Evolutionary conservation across 2,888 invertebrate genomes (phyloP).

Genomic region (Eilema caniola): DNA sequence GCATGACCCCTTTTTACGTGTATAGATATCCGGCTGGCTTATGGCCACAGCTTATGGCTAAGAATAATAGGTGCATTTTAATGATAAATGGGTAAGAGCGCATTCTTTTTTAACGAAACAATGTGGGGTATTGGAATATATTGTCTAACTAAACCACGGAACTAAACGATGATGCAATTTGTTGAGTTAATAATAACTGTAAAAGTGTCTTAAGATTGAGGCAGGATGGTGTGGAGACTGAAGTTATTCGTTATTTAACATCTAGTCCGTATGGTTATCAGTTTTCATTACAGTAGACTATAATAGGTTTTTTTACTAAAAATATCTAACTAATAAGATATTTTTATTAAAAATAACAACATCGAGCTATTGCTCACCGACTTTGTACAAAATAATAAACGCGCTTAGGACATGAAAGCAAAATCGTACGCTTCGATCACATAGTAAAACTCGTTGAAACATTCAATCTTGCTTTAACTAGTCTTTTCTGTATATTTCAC

Average conservation of each 20-base stretch:
- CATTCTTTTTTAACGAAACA: slow-evolving; percentile 45
- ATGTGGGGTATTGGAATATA: slow-evolving; percentile 17
- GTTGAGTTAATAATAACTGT: slow-evolving; percentile 20
- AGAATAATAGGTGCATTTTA: slow-evolving; percentile 69
- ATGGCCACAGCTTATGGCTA: slow-evolving; percentile 65
- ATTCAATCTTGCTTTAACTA: no score
- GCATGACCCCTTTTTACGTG: slow-evolving; percentile 77
- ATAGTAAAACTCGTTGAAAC: no score
- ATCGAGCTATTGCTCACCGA: not conserved
- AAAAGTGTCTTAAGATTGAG: not conserved
- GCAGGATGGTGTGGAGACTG: not conserved
- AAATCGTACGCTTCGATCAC: no score
- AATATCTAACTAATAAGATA: no score
- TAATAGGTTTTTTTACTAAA: no score
- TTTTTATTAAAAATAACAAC: no score
- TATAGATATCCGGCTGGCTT: slow-evolving; percentile 80
- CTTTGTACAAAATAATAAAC: not conserved
- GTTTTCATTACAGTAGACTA: not conserved
- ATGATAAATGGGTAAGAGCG: slow-evolving; percentile 56
- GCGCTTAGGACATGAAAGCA: no score
- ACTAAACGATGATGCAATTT: slow-evolving; percentile 23
- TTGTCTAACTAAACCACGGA: no score
- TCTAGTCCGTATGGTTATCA: not conserved
- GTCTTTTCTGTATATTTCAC: no score
- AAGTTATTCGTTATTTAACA: not conserved